Conservation (phyloP, 2,797 vertebrate genomes). For the Eulemur mongoz region DNA sequence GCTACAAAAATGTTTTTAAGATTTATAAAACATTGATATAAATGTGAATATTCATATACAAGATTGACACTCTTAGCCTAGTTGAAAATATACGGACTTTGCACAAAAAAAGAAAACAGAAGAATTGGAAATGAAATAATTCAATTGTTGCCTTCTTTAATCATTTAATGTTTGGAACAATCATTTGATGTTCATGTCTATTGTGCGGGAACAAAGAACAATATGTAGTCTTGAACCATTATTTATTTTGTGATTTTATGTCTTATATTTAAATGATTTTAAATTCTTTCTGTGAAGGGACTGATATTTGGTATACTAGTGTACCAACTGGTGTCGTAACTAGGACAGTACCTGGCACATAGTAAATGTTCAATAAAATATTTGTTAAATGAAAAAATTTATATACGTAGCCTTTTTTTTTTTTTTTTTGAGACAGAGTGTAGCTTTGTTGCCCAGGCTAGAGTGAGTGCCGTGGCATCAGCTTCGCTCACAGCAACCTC, state of each 20-base stretch:
- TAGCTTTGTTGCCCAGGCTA: too few relatives aligned
- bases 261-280: neutral
- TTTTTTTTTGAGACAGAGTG: too few relatives aligned
- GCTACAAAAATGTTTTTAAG: neutral
- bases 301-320: neutral
- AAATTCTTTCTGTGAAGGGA: neutral
- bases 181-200: neutral
- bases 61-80: neutral
- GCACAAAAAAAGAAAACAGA: neutral
- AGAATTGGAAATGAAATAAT: constrained; percentile 6
- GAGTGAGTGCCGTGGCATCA: too few relatives aligned
- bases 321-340: neutral
- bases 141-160: neutral
- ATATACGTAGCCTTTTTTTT: neutral
- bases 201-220: neutral
- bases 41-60: neutral
- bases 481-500: too few relatives aligned
- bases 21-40: neutral
- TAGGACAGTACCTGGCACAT: neutral
- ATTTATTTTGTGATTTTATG: neutral
- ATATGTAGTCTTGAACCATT: neutral
- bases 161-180: neutral
- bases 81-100: neutral
- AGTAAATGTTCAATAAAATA: neutral
- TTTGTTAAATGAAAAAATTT: neutral